Conservation (phyloP, 1,140 invertebrate species). For the Pseudomyrmex gracilis region DNA sequence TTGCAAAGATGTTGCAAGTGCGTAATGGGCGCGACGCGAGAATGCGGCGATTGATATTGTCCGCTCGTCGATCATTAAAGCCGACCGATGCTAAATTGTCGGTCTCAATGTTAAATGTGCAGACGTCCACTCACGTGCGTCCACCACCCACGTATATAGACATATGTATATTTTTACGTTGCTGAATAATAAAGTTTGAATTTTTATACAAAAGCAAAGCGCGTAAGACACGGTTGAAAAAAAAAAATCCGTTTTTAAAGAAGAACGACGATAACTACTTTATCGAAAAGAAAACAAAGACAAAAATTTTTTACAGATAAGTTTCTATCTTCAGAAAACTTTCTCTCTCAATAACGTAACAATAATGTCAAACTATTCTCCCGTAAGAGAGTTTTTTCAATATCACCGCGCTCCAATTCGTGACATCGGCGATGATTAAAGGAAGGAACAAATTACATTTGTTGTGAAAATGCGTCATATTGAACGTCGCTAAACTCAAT, state of each 20-base stretch:
- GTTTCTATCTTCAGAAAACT: too few relatives aligned
- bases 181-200: constrained; percentile 6
- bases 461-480: not conserved
- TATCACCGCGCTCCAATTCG: not conserved
- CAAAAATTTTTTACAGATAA: too few relatives aligned
- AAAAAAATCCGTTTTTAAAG: too few relatives aligned
- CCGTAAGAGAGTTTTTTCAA: too few relatives aligned
- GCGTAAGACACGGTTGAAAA: not conserved
- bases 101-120: constrained; percentile 31
- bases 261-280: too few relatives aligned
- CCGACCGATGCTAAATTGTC: constrained; percentile 22
- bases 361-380: too few relatives aligned
- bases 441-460: not conserved
- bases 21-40: constrained; percentile 11
- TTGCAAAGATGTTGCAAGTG: constrained; percentile 27
- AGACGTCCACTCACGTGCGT: constrained; percentile 48
- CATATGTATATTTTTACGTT: not conserved
- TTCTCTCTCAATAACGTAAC: too few relatives aligned
- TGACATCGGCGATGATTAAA: too few relatives aligned
- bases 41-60: constrained; percentile 45
- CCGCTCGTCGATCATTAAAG: constrained; percentile 26
- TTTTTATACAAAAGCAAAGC: constrained; percentile 5
- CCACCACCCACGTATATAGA: constrained; percentile 24
- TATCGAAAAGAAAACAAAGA: too few relatives aligned
- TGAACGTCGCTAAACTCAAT: not conserved